Conservation (phyloP, 2,888 invertebrate genomes). For the Ecdyonurus torrentis region DNA sequence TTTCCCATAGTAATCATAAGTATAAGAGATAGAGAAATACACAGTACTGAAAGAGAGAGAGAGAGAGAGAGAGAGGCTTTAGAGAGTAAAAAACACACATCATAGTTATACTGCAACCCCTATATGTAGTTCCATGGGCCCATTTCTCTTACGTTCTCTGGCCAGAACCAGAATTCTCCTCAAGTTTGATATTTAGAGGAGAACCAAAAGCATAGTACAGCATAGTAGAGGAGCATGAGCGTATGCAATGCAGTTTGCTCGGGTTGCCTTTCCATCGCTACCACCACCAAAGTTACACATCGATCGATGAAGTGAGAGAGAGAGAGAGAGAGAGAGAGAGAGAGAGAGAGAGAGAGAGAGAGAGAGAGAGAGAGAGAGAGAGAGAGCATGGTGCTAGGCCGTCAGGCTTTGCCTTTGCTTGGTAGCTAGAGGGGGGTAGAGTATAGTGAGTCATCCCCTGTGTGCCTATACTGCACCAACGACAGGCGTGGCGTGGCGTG, state of each 20-base stretch:
- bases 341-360: background rate
- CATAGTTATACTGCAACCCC: too few species aligned
- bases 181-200: too few species aligned
- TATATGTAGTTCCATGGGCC: too few species aligned
- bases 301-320: background rate
- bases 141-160: too few species aligned
- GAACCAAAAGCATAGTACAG: background rate
- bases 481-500: background rate
- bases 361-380: background rate
- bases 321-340: background rate
- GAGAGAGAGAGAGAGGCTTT: too few species aligned
- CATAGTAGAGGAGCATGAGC: background rate
- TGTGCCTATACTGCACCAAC: background rate
- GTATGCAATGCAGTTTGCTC: background rate
- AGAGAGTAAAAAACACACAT: too few species aligned
- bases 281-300: background rate
- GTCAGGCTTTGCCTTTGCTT: background rate
- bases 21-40: background rate
- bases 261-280: background rate
- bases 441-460: background rate
- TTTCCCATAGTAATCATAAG: background rate
- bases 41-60: too few species aligned
- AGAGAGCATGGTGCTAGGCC: background rate
- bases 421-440: background rate
- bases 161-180: too few species aligned